Percentiles rank a stretch among this genome's conserved stretches.
Evolutionary conservation across 2,113 vertebrate genomes (phyloP).

Genomic region (Chlorodrepanis virens): DNA sequence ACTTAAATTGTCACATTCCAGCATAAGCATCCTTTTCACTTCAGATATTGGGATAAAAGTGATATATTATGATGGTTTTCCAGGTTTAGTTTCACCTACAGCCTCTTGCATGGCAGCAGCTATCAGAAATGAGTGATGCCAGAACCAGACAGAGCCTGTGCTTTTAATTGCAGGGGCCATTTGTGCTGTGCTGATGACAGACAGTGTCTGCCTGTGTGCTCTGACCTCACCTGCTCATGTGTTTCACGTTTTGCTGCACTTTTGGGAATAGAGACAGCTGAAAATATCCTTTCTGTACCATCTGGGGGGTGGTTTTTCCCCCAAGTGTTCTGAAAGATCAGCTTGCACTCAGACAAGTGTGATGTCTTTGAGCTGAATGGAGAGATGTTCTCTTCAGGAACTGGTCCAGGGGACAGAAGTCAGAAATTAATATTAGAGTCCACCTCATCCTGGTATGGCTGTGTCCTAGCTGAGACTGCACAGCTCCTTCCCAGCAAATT

Average conservation of each 20-base stretch:
- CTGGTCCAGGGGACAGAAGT: neutral
- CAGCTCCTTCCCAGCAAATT: neutral
- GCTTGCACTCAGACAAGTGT: neutral
- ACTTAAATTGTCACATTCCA: constrained; percentile 22
- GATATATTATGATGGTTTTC: neutral
- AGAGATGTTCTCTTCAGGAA: neutral
- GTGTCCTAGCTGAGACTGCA: neutral
- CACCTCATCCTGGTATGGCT: neutral
- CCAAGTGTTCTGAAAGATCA: neutral
- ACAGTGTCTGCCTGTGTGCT: neutral
- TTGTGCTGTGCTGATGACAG: constrained; percentile 39
- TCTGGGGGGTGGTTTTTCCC: neutral
- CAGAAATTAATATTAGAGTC: neutral
- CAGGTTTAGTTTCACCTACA: constrained; percentile 23
- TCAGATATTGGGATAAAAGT: neutral
- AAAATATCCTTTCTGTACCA: neutral
- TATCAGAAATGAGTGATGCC: constrained; percentile 6
- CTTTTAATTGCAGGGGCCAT: constrained; percentile 8
- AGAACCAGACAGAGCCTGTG: constrained; percentile 30
- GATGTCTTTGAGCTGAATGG: neutral
- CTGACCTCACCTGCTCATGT: neutral
- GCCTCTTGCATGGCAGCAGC: neutral
- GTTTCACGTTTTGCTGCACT: neutral
- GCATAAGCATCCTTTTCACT: neutral
- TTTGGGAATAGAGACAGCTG: neutral